Conservation (phyloP, 64 coral and sea anemone genomes). For the Trachythela sp. region DNA sequence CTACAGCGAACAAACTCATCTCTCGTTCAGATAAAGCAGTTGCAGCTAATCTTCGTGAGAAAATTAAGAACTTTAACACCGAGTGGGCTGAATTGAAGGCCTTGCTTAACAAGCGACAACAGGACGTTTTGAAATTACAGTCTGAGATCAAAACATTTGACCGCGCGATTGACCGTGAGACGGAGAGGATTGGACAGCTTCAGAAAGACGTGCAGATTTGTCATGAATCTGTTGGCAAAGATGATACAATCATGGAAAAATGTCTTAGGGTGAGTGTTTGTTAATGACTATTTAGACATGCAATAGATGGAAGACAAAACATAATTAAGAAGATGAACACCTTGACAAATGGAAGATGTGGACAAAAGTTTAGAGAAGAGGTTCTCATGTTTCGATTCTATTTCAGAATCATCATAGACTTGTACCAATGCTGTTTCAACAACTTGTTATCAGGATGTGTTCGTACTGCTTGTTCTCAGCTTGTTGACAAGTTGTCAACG, state of each 20-base stretch:
- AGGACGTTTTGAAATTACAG: neutral
- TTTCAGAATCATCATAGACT: too few relatives aligned
- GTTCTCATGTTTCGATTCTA: too few relatives aligned
- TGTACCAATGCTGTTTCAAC: too few relatives aligned
- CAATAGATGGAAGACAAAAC: too few relatives aligned
- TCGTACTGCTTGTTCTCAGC: too few relatives aligned
- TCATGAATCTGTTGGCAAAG: neutral
- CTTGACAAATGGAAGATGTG: too few relatives aligned
- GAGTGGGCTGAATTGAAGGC: conserved; percentile 88
- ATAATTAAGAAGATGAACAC: too few relatives aligned
- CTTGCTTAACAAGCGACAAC: neutral
- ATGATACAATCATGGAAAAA: neutral
- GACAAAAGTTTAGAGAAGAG: too few relatives aligned
- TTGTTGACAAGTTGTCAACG: too few relatives aligned
- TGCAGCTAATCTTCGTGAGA: conserved; percentile 57
- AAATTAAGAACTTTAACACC: conserved; percentile 74
- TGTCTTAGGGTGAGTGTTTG: neutral
- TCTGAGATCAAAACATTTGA: conserved; percentile 10
- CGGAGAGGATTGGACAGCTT: neutral
- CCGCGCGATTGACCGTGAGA: conserved; percentile 1
- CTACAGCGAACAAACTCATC: conserved; percentile 77
- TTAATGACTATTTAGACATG: too few relatives aligned
- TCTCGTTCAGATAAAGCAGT: conserved; percentile 76
- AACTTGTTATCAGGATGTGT: too few relatives aligned
- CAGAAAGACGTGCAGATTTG: neutral